Percentiles rank a stretch among this genome's conserved stretches.
These are phyloP conservation scores for Schizopygopsis malacanthus DNA, from an alignment of 2,797 vertebrate species.

Conservation along the genomic window DNA sequence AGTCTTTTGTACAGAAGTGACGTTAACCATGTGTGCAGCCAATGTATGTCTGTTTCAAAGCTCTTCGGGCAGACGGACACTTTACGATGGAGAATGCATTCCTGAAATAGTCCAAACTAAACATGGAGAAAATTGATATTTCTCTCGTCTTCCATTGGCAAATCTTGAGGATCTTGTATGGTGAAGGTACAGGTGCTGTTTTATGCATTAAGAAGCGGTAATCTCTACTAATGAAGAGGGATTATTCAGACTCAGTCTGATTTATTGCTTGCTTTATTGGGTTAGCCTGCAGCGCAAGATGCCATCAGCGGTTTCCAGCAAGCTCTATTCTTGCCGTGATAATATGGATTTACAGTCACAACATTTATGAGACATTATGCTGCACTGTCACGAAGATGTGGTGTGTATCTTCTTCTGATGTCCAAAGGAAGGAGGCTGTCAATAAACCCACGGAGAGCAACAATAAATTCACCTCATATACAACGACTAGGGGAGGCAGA, in stretches of 20 bases:
- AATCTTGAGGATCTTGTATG: slow-evolving; percentile 16
- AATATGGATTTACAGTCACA: slow-evolving; percentile 55
- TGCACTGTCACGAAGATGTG: slow-evolving; percentile 41
- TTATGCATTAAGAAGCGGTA: slow-evolving; percentile 34
- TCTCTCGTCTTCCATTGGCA: slow-evolving; percentile 37
- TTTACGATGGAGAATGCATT: slow-evolving; percentile 50
- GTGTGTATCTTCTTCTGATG: slow-evolving; percentile 7
- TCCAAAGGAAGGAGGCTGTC: slow-evolving; percentile 46
- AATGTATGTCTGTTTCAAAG: slow-evolving; percentile 12
- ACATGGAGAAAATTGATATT: slow-evolving; percentile 39
- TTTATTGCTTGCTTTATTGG: slow-evolving; percentile 47
- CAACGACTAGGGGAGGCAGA: slow-evolving; percentile 37
- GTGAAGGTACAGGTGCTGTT: slow-evolving; percentile 27
- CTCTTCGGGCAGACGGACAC: slow-evolving; percentile 2
- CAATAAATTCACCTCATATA: slow-evolving; percentile 49
- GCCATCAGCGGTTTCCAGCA: slow-evolving; percentile 38
- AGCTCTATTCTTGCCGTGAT: slow-evolving; percentile 33
- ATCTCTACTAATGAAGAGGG: slow-evolving; percentile 45
- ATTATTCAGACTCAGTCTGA: slow-evolving; percentile 47
- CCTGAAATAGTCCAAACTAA: slow-evolving; percentile 60
- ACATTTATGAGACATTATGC: slow-evolving; percentile 3
- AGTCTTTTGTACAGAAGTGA: slow-evolving; percentile 52
- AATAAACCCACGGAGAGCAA: slow-evolving; percentile 35
- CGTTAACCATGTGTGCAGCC: slow-evolving; percentile 16
- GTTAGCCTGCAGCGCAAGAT: slow-evolving; percentile 11